These are phyloP conservation scores for Hyperoplus lanceolatus DNA, from an alignment of 2,797 vertebrate species.

Conservation along the genomic window DNA sequence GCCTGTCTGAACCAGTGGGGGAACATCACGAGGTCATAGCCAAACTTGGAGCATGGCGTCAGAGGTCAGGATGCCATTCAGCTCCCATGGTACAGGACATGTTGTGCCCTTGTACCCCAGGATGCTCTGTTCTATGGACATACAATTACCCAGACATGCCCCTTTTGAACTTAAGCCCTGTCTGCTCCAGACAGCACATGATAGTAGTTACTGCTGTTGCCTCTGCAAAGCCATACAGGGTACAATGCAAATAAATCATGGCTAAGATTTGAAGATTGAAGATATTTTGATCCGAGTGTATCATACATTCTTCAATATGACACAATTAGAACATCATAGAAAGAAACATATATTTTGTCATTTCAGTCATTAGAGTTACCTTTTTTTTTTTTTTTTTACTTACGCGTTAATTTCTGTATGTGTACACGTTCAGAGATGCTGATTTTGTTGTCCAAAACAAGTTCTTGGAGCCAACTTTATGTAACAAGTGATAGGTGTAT, in stretches of 20 bases:
- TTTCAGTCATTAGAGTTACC: not conserved
- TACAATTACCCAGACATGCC: constrained; percentile 44
- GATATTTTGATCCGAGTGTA: not conserved
- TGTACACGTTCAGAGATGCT: too few species aligned
- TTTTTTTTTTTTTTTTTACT: not conserved
- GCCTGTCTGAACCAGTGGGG: constrained; percentile 50
- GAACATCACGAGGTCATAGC: constrained; percentile 51
- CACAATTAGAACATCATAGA: not conserved
- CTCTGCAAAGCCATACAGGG: constrained; percentile 23
- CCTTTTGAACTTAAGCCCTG: constrained; percentile 44
- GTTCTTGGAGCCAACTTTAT: too few species aligned
- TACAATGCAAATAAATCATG: constrained; percentile 29
- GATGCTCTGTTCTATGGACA: constrained; percentile 46
- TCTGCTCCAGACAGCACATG: constrained; percentile 26
- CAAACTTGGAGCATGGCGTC: constrained; percentile 49
- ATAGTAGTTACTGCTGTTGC: constrained; percentile 29
- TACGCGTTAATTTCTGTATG: not conserved
- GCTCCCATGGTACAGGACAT: constrained; percentile 41
- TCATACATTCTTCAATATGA: not conserved
- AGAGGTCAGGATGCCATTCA: constrained; percentile 52
- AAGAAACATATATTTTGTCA: not conserved
- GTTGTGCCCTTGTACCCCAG: constrained; percentile 48
- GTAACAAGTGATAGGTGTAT: not conserved
- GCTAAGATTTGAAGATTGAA: constrained; percentile 15
- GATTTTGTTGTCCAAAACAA: too few species aligned